Percentiles rank a stretch among this genome's conserved stretches.
Evolutionary conservation across 2,797 vertebrate genomes (phyloP).

Genomic region (Clarias laeviceps): DNA sequence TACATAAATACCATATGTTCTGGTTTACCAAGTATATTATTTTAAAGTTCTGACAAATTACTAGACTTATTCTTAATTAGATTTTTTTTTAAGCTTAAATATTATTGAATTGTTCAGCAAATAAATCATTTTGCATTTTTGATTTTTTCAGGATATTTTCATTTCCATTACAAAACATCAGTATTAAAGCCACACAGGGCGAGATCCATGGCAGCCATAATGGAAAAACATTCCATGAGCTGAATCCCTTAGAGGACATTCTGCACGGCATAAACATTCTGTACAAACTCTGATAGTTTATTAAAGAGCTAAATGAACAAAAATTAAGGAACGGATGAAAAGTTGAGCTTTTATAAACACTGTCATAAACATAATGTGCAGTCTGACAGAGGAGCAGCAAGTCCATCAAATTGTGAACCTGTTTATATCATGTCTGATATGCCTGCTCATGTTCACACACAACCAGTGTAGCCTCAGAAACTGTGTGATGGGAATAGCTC

Average conservation of each 20-base stretch:
- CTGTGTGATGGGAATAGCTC: constrained; percentile 61
- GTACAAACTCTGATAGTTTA: neutral
- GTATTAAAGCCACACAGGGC: constrained; percentile 7
- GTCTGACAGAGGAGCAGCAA: neutral
- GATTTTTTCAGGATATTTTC: neutral
- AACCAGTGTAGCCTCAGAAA: constrained; percentile 37
- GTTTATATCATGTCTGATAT: constrained; percentile 22
- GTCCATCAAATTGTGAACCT: constrained; percentile 14
- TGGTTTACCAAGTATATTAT: neutral
- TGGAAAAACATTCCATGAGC: constrained; percentile 29
- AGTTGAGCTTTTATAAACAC: neutral
- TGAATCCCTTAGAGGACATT: constrained; percentile 23
- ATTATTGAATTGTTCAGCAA: neutral
- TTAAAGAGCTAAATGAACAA: neutral
- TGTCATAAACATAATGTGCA: neutral
- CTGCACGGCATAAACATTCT: constrained; percentile 16
- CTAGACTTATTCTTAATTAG: neutral
- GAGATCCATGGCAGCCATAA: neutral
- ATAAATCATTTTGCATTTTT: neutral
- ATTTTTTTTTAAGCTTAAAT: neutral
- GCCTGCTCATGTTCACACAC: constrained; percentile 43
- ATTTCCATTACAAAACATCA: constrained; percentile 19
- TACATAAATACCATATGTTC: neutral
- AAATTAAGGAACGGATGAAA: neutral
- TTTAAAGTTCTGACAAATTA: neutral